These are phyloP conservation scores for Perca fluviatilis DNA, from an alignment of 2,113 vertebrate species.

Conservation along the genomic window DNA sequence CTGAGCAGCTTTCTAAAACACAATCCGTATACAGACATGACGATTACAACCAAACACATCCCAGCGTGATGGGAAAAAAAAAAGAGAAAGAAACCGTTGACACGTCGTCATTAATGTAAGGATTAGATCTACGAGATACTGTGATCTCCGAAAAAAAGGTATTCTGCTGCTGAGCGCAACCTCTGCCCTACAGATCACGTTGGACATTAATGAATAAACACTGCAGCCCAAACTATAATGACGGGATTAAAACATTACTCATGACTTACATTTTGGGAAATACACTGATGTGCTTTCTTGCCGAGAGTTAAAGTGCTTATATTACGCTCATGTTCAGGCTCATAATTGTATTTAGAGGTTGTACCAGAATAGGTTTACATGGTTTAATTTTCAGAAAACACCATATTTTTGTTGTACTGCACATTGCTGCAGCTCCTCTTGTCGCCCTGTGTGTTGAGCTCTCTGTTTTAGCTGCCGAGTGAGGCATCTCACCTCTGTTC, in stretches of 20 bases:
- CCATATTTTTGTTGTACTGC: too few relatives aligned
- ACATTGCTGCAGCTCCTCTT: too few relatives aligned
- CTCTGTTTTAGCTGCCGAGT: too few relatives aligned
- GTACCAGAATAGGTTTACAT: too few relatives aligned
- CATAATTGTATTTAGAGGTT: too few relatives aligned
- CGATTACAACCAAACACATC: conserved; percentile 37
- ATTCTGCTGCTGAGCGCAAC: background rate
- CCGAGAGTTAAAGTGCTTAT: background rate
- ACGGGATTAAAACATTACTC: background rate
- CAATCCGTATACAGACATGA: conserved; percentile 38
- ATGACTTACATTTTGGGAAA: background rate
- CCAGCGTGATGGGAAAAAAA: background rate
- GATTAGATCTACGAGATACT: background rate
- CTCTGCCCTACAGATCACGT: background rate
- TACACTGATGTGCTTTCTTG: background rate
- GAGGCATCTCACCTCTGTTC: too few relatives aligned
- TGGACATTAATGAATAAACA: background rate
- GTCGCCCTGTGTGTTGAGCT: too few relatives aligned
- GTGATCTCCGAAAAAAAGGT: background rate
- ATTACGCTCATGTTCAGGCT: too few relatives aligned
- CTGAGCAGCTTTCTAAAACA: conserved; percentile 83
- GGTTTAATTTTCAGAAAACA: too few relatives aligned
- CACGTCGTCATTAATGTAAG: background rate
- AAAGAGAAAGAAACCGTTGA: background rate
- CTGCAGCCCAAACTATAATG: background rate